Conservation (phyloP, 2,888 invertebrate genomes). For the Leucoma salicis region DNA sequence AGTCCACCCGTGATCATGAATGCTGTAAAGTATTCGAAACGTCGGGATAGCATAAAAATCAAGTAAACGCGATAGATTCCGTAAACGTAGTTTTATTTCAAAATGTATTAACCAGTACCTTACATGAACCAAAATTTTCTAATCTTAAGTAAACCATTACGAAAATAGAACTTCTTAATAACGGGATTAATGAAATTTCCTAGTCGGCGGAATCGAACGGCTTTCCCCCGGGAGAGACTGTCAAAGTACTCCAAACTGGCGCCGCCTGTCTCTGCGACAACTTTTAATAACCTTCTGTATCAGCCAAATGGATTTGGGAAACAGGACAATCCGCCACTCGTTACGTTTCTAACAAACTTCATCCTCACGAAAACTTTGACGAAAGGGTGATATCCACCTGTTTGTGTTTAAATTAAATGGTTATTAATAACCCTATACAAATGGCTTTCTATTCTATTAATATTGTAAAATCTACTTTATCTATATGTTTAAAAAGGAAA, state of each 20-base stretch:
- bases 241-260: slow-evolving; percentile 68
- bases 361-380: slow-evolving; percentile 29
- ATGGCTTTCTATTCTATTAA: too few species aligned
- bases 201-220: slow-evolving; percentile 68
- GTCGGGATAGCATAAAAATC: too few species aligned
- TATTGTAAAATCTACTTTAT: too few species aligned
- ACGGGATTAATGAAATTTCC: slow-evolving; percentile 72
- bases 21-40: too few species aligned
- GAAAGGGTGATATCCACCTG: slow-evolving; percentile 33
- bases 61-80: too few species aligned
- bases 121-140: slow-evolving; percentile 12
- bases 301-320: slow-evolving; percentile 72
- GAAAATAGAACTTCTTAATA: slow-evolving; percentile 58
- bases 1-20: too few species aligned
- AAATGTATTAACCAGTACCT: background rate
- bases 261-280: slow-evolving; percentile 68
- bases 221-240: slow-evolving; percentile 59
- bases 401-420: slow-evolving; percentile 11
- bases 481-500: too few species aligned
- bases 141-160: slow-evolving; percentile 40
- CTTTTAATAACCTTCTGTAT: slow-evolving; percentile 78
- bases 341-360: slow-evolving; percentile 44
- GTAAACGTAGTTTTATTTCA: too few species aligned
- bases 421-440: background rate
- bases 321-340: slow-evolving; percentile 43